Base-by-base conservation (phyloP, 1,140 invertebrate genomes). In the Drosophila sp. region DNA sequence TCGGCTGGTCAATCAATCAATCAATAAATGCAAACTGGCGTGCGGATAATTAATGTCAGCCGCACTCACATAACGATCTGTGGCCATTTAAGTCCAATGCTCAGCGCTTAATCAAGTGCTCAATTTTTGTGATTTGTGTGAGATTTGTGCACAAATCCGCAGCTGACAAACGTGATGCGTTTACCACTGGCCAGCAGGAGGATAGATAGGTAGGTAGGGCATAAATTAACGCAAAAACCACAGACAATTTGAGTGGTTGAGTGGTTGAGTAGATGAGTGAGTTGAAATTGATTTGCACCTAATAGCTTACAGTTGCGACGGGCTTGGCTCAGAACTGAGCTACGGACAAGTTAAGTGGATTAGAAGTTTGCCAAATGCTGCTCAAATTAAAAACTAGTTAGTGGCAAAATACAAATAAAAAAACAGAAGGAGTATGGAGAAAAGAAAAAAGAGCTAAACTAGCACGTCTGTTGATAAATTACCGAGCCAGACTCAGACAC, bases 311-410 rank as follows among this genome's bases (percentile, higher is more conserved):
- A 56, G 53, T 56, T 65, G 16, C 13, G 53, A 21, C 18, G 34
- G 14, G 46, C 46, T 62, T 29, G 51, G 34, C 36, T 41, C 11
- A 43, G 7, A 43, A 38, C n/a, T 38, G 38, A 62, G n/a, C n/a
- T n/a, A n/a, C n/a, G n/a, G 57, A 61, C 65, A 59, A 62, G 50
- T 56, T 61, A 83, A 83, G 70, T 82, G 53, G 74, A 51, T 82
- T 57, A 78, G 11, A 36, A 75, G 32, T 75, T 82, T 51, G 61
- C 63, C 43, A 69, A 79, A 70, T 58, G 66, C 32, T 57, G 57
- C 43, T 27, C 54, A 71, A 72, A 78, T 83, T 77, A 83, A 79
- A 83, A 79, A 76, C 27, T 63, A 63, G 65, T 83, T 79, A 76
- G 63, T 25, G 32, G 27, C 46, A 50, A 32, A 29, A 27, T 27